A percentile compares a stretch with the other conserved stretches of the same genome.
Evolutionary conservation across 2,797 vertebrate species (phyloP).

Genomic region (Mus minutoides): DNA sequence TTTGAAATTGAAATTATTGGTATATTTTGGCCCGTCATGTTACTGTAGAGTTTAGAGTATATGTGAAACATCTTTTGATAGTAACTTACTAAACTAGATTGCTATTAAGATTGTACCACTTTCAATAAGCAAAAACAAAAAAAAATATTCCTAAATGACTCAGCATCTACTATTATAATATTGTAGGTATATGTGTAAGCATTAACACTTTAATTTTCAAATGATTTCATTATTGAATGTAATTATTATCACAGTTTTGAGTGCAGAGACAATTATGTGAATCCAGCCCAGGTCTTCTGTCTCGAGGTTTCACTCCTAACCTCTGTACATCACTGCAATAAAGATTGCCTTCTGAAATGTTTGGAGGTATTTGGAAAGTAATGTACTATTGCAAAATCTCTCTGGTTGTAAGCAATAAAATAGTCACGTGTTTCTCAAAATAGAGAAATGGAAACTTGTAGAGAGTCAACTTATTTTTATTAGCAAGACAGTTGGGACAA

Average conservation of each 20-base stretch:
- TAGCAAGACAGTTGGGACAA: slow-evolving; percentile 14
- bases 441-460: slow-evolving; percentile 35
- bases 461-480: slow-evolving; percentile 29
- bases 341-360: background rate
- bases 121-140: background rate
- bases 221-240: background rate
- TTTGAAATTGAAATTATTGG: slow-evolving; percentile 18
- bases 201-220: slow-evolving; percentile 16
- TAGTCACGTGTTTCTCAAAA: background rate
- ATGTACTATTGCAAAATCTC: slow-evolving; percentile 6
- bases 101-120: background rate
- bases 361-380: background rate
- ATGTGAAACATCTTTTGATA: background rate
- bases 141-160: background rate
- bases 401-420: background rate
- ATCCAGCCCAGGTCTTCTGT: background rate
- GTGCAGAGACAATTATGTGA: background rate
- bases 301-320: background rate
- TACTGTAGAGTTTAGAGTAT: background rate
- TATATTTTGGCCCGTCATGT: background rate
- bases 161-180: background rate
- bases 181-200: background rate
- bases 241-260: background rate
- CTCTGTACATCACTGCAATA: background rate
- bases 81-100: background rate